Evolutionary conservation across 1,140 invertebrate species (phyloP).

Genomic region (Solen grandis): DNA sequence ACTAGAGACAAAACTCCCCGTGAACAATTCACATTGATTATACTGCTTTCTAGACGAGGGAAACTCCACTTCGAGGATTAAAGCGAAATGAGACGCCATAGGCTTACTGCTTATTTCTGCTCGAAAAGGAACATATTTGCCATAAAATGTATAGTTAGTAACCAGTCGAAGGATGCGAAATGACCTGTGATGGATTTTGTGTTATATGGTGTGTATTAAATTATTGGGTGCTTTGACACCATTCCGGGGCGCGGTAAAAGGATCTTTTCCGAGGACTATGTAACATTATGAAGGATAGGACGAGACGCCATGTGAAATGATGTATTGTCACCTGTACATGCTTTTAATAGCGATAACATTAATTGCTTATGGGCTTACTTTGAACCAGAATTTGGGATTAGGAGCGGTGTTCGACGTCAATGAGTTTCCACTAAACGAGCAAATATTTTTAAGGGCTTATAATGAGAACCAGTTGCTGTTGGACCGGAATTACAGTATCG

Average conservation of each 20-base stretch:
- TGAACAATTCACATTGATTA: not conserved
- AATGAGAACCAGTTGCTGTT: slow-evolving; percentile 55
- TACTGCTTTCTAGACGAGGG: not conserved
- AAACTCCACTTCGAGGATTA: not conserved
- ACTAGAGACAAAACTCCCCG: not conserved
- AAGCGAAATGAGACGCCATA: not conserved
- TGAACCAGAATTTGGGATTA: slow-evolving; percentile 53
- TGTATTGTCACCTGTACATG: not conserved
- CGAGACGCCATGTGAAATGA: not conserved
- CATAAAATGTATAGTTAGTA: not conserved
- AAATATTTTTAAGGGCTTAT: slow-evolving; percentile 60
- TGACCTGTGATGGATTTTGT: not conserved
- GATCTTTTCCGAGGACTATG: not conserved
- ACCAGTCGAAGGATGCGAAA: not conserved
- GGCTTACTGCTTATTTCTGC: not conserved
- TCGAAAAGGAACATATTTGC: not conserved
- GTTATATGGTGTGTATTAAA: not conserved
- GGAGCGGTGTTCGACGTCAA: slow-evolving; percentile 64
- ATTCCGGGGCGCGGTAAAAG: not conserved
- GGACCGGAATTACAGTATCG: slow-evolving; percentile 43
- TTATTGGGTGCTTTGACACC: not conserved
- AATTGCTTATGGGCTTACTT: slow-evolving; percentile 18
- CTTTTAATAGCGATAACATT: slow-evolving; percentile 13
- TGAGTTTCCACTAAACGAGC: slow-evolving; percentile 59
- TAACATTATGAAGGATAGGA: not conserved